Evolutionary conservation across 2,797 vertebrate genomes (phyloP).

Genomic region (Centroberyx gerrardi): DNA sequence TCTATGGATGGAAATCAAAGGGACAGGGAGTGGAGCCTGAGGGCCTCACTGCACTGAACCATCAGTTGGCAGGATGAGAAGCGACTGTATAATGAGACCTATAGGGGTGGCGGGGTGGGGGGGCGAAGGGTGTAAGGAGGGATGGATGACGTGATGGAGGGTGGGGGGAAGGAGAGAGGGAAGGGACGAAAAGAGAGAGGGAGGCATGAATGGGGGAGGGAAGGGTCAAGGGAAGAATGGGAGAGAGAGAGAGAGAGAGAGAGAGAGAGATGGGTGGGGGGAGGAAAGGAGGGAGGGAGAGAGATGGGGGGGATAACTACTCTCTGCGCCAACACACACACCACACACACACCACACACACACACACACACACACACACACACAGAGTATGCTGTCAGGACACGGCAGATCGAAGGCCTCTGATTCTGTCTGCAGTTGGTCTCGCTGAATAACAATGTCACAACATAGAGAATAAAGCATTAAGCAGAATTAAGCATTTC

Average conservation of each 20-base stretch:
- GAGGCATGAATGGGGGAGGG: not conserved
- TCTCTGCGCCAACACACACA: too few relatives aligned
- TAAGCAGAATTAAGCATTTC: not conserved
- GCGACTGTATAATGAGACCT: slow-evolving; percentile 56
- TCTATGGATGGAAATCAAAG: slow-evolving; percentile 71
- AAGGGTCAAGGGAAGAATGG: not conserved
- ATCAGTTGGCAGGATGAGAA: slow-evolving; percentile 73
- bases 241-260: not conserved
- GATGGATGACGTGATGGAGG: slow-evolving; percentile 2
- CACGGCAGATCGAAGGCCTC: not conserved
- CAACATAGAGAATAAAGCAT: not conserved
- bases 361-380: not conserved
- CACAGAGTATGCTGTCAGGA: not conserved
- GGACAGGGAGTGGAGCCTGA: slow-evolving; percentile 51
- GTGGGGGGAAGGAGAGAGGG: not conserved
- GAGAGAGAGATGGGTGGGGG: not conserved
- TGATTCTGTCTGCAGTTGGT: not conserved
- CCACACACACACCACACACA: not conserved
- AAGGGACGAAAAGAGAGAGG: not conserved
- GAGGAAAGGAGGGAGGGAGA: not conserved
- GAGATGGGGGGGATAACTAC: not conserved
- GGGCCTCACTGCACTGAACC: slow-evolving; percentile 75
- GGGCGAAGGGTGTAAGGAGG: not conserved
- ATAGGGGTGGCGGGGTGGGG: not conserved
- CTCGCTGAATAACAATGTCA: not conserved